phyloP scores from a whole-genome alignment of 2,888 invertebrate genomes.

The Nomada ruficornis region DNA sequence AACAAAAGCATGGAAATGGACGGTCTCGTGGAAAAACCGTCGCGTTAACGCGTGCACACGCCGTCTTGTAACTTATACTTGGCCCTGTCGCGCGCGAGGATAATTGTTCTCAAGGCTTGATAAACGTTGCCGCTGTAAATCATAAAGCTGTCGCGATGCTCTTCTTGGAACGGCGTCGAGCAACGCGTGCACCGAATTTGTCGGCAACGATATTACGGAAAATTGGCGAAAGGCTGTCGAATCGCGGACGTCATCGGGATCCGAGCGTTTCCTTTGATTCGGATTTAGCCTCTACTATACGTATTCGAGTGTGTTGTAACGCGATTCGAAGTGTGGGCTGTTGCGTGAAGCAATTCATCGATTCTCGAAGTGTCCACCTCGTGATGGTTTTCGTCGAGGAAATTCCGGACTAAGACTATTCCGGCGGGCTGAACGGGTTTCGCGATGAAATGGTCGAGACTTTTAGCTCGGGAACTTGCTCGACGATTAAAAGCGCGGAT shows the following conservation, averaged over 20 bases:
- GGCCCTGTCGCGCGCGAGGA: background rate
- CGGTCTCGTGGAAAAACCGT: background rate
- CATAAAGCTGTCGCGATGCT: conserved; percentile 11
- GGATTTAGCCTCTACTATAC: conserved; percentile 49
- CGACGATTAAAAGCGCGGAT: background rate
- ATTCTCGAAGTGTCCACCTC: background rate
- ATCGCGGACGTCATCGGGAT: conserved; percentile 35
- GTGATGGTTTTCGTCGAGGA: background rate
- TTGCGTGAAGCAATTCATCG: conserved; percentile 45
- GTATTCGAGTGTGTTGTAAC: too few relatives aligned
- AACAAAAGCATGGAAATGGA: too few relatives aligned
- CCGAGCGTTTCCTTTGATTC: conserved; percentile 52
- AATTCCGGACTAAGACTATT: background rate
- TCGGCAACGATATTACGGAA: background rate
- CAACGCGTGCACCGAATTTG: background rate
- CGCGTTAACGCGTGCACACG: background rate
- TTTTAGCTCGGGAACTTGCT: too few relatives aligned
- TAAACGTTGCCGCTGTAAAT: conserved; percentile 41
- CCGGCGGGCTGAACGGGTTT: too few relatives aligned
- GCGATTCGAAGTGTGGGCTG: conserved; percentile 10
- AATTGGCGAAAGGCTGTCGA: conserved; percentile 31
- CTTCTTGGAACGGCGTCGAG: conserved; percentile 34
- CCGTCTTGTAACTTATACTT: conserved; percentile 10
- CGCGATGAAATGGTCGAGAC: too few relatives aligned
- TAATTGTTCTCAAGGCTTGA: conserved; percentile 30